Base-by-base conservation (phyloP, 1,140 invertebrate species). In the Parasteatoda tepidariorum region DNA sequence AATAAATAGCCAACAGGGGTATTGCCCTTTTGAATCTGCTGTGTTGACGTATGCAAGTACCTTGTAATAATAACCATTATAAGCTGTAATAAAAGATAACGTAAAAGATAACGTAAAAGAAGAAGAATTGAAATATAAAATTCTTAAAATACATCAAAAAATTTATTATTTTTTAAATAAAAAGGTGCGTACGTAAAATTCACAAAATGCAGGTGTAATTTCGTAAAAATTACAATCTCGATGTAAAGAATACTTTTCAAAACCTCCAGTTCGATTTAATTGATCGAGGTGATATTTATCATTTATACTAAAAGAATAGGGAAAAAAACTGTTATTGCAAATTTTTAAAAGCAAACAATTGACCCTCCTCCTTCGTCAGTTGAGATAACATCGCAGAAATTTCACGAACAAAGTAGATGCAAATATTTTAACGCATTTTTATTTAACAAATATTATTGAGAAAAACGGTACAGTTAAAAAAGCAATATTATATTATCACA, bases 41-140 rank as follows among this genome's bases (percentile, higher is more conserved):
- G 22, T 9, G 48, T 41, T 15, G 67, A 70, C 7, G 67, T 70
- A 48, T 70, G 67, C 34, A 70, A 15, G 24, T 70, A 70, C 15
- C 67, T 41, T n/a, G 33, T 26, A 2, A 70, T 41, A 31, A 48
- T 24, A 6, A 13, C 22, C n/a, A 70, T 38, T 1, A 24, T 5
- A 70, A 48, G n/a, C 67, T 70, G 24, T 11, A 31, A 24, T 15
- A 26, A 70, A 48, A 5, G 7, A 7, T 48, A 48, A 48, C 18
- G 7, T 48, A 48, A 9, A 18, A 18, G 7, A 48, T 48, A 9
- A 48, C 18, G 7, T 18, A 48, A 7, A 9, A 48, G 7, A 7
- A 9, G 18, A 18, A 9, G 7, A 9, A 18, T 48, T 48, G 7
- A 48, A 9, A 9, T 18, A 48, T 7, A 48, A 48, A 9, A 48